Conservation (phyloP, 2,888 invertebrate genomes). For the Zele albiditarsus region DNA sequence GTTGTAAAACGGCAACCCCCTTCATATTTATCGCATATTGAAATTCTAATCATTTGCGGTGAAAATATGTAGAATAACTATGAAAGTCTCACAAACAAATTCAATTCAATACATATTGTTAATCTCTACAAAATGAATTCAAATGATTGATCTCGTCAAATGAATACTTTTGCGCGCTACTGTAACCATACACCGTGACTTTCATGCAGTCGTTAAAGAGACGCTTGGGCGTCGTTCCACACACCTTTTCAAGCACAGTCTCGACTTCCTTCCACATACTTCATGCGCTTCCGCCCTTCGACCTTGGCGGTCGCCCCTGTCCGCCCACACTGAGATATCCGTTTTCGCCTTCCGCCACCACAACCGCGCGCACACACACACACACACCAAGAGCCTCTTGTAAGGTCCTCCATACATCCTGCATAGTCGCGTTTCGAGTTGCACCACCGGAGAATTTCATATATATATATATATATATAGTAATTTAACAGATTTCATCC, state of each 20-base stretch:
- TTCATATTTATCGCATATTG: no score
- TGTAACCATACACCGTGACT: not conserved
- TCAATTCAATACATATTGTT: no score
- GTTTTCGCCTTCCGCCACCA: constrained; percentile 23
- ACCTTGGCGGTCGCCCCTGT: not conserved
- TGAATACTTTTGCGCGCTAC: not conserved
- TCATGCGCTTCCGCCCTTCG: constrained; percentile 25
- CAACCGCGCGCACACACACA: constrained; percentile 1
- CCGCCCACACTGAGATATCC: constrained; percentile 20
- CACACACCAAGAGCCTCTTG: constrained; percentile 19
- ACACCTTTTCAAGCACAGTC: constrained; percentile 19
- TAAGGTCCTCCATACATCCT: constrained; percentile 46
- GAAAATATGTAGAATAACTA: no score
- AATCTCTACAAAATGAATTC: no score
- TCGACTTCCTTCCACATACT: constrained; percentile 19
- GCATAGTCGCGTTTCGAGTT: constrained; percentile 44
- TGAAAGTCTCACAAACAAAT: no score
- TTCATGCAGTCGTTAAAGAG: constrained; percentile 6
- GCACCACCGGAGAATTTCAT: constrained; percentile 56
- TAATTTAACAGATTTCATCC: not conserved
- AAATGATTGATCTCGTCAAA: no score
- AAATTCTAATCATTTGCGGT: no score
- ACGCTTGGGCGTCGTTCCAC: constrained; percentile 15
- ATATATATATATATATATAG: constrained; percentile 47
- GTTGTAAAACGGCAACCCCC: no score